Base-by-base conservation (phyloP, 2,888 invertebrate species). In the Dynastes grantii region DNA sequence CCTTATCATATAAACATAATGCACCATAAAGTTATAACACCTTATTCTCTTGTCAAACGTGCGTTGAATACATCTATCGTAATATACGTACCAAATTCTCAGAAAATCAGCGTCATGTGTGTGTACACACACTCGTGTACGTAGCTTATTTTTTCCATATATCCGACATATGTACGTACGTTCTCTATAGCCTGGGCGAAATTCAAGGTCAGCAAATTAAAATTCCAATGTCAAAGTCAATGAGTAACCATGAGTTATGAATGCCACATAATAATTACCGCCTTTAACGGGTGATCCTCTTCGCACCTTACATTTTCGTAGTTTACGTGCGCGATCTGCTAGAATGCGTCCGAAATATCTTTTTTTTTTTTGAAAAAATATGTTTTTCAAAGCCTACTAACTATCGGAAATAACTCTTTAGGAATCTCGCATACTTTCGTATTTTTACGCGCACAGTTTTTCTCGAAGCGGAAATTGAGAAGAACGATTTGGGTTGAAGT, bases 211-310 rank as follows among this genome's bases (percentile, higher is more conserved):
- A 22, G 11, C 67, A 11, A 67, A 67, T 45, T 67, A 45, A 67
- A 67, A 67, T 67, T 67, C 67, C 67, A 67, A 67, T 67, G 67
- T 67, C 67, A 67, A 67, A 49, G 67, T 67, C 67, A 27, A 22
- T 67, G 67, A 67, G 45, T 67, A 67, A 67, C 29, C 45, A 27
- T 49, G 49, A 51, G 27, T 67, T 22, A 67, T 49, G 45, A 67
- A 45, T 49, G 45, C 49, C 67, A 67, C 67, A 67, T 67, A 67
- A 67, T 67, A 67, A 67, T 67, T 67, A 67, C 67, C 22, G 49
- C 6, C 49, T 67, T 67, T 63, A 63, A 32, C 32, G 29, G 32
- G 27, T 2, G 29, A 32, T 63, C 27, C 63, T 16, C 55, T 1
- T 55, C 22, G 1, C n/a, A 3, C 13, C 13, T 63, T 29, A 11